Evolutionary conservation across 2,797 vertebrate species (phyloP).

Genomic region (Melanotaenia pygmaea): DNA sequence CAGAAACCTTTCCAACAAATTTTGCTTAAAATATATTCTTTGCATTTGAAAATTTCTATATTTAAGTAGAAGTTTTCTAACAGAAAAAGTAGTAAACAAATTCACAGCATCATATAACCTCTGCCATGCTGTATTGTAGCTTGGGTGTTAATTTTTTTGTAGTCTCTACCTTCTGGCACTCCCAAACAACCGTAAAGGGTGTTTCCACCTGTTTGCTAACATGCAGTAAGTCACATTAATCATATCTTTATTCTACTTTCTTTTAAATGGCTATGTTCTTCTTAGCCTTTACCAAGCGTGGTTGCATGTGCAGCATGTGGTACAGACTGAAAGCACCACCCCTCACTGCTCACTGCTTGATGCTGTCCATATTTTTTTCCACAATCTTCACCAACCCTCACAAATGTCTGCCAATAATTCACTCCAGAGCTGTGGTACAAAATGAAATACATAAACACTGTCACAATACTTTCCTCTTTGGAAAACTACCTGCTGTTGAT

Average conservation of each 20-base stretch:
- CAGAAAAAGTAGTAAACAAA: too few species aligned
- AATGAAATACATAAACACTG: neutral
- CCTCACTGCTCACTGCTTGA: neutral
- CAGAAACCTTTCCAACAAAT: too few species aligned
- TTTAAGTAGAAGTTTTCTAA: too few species aligned
- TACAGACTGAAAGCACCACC: neutral
- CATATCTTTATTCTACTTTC: neutral
- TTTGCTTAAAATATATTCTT: too few species aligned
- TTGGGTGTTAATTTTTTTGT: neutral
- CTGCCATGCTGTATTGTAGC: neutral
- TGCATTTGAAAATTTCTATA: too few species aligned
- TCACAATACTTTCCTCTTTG: neutral
- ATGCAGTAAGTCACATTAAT: neutral
- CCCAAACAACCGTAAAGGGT: too few species aligned
- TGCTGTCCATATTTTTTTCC: neutral
- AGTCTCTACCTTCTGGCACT: too few species aligned
- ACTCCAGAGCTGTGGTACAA: neutral
- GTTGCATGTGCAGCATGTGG: neutral
- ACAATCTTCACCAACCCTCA: neutral
- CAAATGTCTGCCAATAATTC: neutral
- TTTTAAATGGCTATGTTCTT: neutral
- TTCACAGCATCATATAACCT: too few species aligned
- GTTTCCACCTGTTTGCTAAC: neutral
- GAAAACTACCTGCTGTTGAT: constrained; percentile 6
- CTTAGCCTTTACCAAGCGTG: neutral